Base-by-base conservation (phyloP, 1,140 invertebrate genomes). In the Liolophura sinensis region DNA sequence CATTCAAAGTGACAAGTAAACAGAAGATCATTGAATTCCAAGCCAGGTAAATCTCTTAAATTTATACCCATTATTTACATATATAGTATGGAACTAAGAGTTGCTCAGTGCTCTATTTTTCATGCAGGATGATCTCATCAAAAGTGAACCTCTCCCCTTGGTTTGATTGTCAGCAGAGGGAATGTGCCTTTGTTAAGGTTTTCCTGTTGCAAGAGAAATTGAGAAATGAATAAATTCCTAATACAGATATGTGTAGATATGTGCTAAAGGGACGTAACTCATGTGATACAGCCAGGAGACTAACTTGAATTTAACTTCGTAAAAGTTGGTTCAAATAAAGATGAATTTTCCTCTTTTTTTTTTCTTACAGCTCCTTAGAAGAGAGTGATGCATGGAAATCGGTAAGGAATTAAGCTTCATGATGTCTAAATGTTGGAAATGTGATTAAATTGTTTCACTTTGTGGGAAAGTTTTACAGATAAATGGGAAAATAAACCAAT, bases 1-100 rank as follows among this genome's bases (percentile, higher is more conserved):
- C 88, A 4, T 90, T 90, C 77, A 88, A 88, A 76, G 81, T 90
- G 16, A 80, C 86, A 60, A 88, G 89, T 72, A 82, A 80, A 68
- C 83, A 88, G 70, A 88, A 88, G 69, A 82, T 84, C 40, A 84
- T 88, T 55, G 87, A 89, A 76, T 73, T 89, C 24, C 83, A 87
- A 71, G 85, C 87, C 52, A 81, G 83, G 87, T 88, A 82, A 84
- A 84, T 76, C 69, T 20, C 60, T 51, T 3, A 56, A 46, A n/a
- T 49, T 47, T 58, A 24, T 40, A 12, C n/a, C 12, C 18, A 57
- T 55, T 11, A 27, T n/a, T n/a, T n/a, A n/a, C n/a, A n/a, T 27
- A 50, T 24, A 15, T 58, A 9, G n/a, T 5, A 3, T n/a, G 3
- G 51, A 5, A 54, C 7, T 54, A 54, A 54, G 51, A 24, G 18